Conservation (phyloP, 2,888 invertebrate genomes). For the Steinernema scapterisci region DNA sequence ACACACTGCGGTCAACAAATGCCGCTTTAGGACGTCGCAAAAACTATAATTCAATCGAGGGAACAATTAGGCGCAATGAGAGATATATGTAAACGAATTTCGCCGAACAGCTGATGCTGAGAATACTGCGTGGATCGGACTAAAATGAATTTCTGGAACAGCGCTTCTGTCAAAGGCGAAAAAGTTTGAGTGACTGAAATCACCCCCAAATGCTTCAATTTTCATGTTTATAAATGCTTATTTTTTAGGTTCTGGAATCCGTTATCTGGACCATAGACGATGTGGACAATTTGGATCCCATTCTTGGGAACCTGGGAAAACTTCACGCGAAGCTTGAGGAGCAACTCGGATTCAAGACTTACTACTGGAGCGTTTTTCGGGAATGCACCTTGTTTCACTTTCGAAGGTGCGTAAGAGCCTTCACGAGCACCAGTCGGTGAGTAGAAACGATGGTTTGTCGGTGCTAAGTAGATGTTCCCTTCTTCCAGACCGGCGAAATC, state of each 20-base stretch:
- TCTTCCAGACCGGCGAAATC: slow-evolving; percentile 18
- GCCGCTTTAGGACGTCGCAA: no score
- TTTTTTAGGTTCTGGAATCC: slow-evolving; percentile 50
- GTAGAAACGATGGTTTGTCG: no score
- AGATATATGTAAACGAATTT: no score
- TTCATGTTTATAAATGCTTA: no score
- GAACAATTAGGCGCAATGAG: no score
- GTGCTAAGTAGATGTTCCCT: no score
- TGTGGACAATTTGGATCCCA: slow-evolving; percentile 46
- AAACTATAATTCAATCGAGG: no score
- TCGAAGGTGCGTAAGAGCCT: slow-evolving; percentile 46
- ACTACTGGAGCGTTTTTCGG: slow-evolving; percentile 34
- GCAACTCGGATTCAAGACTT: slow-evolving; percentile 49
- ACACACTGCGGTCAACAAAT: no score
- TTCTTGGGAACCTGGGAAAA: slow-evolving; percentile 51
- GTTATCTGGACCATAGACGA: slow-evolving; percentile 52
- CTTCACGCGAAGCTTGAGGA: slow-evolving; percentile 55
- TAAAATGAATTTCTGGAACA: no score
- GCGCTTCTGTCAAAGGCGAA: no score
- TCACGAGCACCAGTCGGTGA: slow-evolving; percentile 3
- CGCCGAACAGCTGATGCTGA: no score
- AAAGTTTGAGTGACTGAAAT: neutral
- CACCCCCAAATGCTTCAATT: neutral
- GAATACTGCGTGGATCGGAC: no score
- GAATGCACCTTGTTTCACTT: slow-evolving; percentile 56